Base-by-base conservation (phyloP, 2,888 invertebrate species). In the Metopia argyrocephala region DNA sequence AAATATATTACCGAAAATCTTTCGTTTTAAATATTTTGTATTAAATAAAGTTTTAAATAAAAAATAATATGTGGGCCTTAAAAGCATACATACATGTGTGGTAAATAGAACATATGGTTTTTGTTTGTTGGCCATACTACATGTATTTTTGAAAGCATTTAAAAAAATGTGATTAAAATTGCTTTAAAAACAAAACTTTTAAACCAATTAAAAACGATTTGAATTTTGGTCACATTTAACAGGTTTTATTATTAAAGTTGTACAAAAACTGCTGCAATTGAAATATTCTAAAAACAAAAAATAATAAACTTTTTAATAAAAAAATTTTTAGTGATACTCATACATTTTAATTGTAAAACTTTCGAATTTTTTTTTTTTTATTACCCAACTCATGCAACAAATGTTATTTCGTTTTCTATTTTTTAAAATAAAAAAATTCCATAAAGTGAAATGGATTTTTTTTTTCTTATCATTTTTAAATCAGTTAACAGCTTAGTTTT, bases 171-270 rank as follows among this genome's bases (percentile, higher is more conserved):
- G 6, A 31, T 38, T 52, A 20, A 59, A 50, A 6, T 28, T 28
- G 7, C 20, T 28, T 5, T 7, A 20, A 23, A 75, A 68, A 45
- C 31, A 31, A 31, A 31, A 31, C 9, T 31, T 31, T 31, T 2
- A 31, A 9, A 31, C 18, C 52, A 68, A 52, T 68, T 76, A 54
- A 48, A 68, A 12, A 54, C 46, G 62, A 76, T 76, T 76, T 76
- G 38, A 38, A 76, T 62, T 76, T 54, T n/a, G 38, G 46, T 76
- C 75, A 68, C 75, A 76, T 68, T 45, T 28, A n/a, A 76, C 61
- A 68, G 46, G 52, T 68, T n/a, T 38, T 66, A 38, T 38, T 74
- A 57, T 45, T 18, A 66, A 68, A 66, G 50, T 66, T 59, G 54
- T 46, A 2, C 5, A 23, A 59, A 57, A 66, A 23, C 27, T 46